Base-by-base conservation (phyloP, 30 jellyfish, hydroid and myxozoan genomes). In the Rhopilema esculentum region DNA sequence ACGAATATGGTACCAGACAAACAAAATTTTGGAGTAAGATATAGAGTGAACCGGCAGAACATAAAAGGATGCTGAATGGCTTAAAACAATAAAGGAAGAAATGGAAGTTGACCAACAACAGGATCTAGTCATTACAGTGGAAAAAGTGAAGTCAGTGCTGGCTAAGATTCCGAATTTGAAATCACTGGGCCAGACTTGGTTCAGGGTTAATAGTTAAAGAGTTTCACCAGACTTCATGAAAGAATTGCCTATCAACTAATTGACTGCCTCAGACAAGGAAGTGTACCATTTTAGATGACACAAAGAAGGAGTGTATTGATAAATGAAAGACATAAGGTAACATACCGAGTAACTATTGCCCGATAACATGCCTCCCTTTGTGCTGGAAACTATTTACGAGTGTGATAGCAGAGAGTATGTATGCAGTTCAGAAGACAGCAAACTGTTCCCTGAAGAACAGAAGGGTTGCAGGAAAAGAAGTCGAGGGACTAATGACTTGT, bases 391-490 rank as follows among this genome's bases (percentile, higher is more conserved):
- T 75, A 50, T 48, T 75, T 16, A 75, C 86, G 78, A 75, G 86
- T 75, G 48, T 32, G 30, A 75, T 33, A 75, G 86, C 86, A 31
- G 86, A 75, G 6, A 75, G 72, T 50, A 18, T 28, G 48, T 32
- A 75, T 75, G 73, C 86, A 75, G 31, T 75, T 28, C 22, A 21
- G 28, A 32, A 0, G 79, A 75, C 25, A 26, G 12, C 26, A 18
- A 75, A 75, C 29, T 75, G 86, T 32, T 75, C 30, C 28, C 86
- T 75, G 86, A 75, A 33, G 86, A 75, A 31, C 86, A 75, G 72
- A 75, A 75, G 86, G 77, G 86, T 25, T 75, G 86, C 69, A 75
- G 86, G 86, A 75, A 72, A 72, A 72, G 84, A 30, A 75, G 70
- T 75, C 86, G 86, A 75, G 86, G 86, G 0, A 75, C 77, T 9